Evolutionary conservation across 2,797 vertebrate species (phyloP).

Genomic region (Amniataba percoides): DNA sequence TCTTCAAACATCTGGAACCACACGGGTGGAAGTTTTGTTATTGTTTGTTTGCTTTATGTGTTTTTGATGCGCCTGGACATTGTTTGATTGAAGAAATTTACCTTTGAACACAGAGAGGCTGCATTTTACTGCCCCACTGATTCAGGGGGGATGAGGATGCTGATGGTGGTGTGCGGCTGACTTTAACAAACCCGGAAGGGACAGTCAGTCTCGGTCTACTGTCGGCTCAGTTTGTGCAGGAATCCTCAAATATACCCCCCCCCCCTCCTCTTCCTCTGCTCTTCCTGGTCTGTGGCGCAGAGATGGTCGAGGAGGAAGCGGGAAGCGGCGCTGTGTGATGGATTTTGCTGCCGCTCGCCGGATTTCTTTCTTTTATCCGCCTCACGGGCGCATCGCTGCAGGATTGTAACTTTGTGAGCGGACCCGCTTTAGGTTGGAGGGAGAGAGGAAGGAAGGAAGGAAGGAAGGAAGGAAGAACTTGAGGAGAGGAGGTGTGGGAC

Average conservation of each 20-base stretch:
- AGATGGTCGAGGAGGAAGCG: constrained; percentile 42
- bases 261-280: too few species aligned
- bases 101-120: not conserved
- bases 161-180: constrained; percentile 22
- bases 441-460: too few species aligned
- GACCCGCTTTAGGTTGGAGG: not conserved
- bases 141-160: constrained; percentile 19
- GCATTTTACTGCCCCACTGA: constrained; percentile 38
- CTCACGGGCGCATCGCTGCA: not conserved
- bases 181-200: constrained; percentile 40
- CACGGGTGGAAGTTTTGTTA: too few species aligned
- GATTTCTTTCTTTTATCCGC: not conserved
- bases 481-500: constrained; percentile 21
- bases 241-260: constrained; percentile 63
- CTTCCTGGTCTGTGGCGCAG: constrained; percentile 61
- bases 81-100: too few species aligned
- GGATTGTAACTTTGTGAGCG: constrained; percentile 47
- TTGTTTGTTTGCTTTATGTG: too few species aligned
- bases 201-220: constrained; percentile 13
- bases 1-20: not conserved
- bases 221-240: constrained; percentile 57
- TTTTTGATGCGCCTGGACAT: not conserved
- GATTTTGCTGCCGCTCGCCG: constrained; percentile 6
- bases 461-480: too few species aligned
- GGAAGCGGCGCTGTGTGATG: constrained; percentile 31